Evolutionary conservation across 2,797 vertebrate species (phyloP), one percentile per base, ranked within the genome.

Genomic region (Coregonus ussuriensis): DNA sequence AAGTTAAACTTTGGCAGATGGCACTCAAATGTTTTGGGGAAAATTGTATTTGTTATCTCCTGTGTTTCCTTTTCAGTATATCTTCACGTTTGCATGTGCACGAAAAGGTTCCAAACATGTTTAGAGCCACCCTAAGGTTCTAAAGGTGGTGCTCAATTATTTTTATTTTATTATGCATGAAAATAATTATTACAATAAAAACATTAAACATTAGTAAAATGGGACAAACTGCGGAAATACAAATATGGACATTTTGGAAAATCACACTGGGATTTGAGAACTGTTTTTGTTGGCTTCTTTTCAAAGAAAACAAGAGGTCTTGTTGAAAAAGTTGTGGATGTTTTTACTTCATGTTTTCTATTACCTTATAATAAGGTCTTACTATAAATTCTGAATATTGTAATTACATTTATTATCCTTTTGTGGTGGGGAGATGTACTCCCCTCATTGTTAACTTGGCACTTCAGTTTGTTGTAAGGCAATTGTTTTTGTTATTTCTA

Each of bases 291-390:
- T 94, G 41, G 41, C 41, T 91, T 82, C 84, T 83, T 74, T 80
- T 86, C 78, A 3, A 88, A 86, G 78, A 87, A 92, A 89, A 95
- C 94, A 94, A 94, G 94, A 94, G 93, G 94, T 96, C 94, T 96
- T 96, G 95, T 92, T 92, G 82, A 85, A 90, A 91, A 96, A 96
- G 96, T 96, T 95, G 96, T 97, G 95, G 95, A 96, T 96, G 96
- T 97, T 97, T 96, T 96, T 96, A 97, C 96, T 96, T 97, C 93
- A 96, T 96, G 95, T 96, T 89, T 88, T 93, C 92, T 95, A 96
- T 95, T 98, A 97, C 96, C 97, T 98, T 98, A 98, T 96, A 98
- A 95, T 98, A 98, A 98, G 97, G 97, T 97, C 87, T 83, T 92
- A 91, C 91, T 88, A 90, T 85, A 87, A 90, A 90, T 79, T 86